phyloP scores from a whole-genome alignment of 30 jellyfish, hydroid and myxozoan species.

The Aurelia aurita complex sp. Pacific region DNA sequence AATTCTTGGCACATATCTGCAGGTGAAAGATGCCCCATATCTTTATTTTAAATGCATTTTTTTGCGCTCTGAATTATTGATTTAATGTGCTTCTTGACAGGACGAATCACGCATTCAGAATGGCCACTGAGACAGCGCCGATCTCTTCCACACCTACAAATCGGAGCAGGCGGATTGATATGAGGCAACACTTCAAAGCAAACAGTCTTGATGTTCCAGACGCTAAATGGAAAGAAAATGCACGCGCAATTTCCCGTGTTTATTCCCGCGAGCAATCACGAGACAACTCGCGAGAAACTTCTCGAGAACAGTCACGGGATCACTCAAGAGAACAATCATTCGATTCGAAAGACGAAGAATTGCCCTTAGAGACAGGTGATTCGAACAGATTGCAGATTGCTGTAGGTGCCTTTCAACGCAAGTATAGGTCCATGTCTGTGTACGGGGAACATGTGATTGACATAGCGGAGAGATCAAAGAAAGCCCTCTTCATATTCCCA shows the following conservation, averaged over 20 bases:
- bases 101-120: too few species aligned
- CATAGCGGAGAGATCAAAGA: conserved; percentile 77
- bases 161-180: too few species aligned
- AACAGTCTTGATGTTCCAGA: conserved; percentile 3
- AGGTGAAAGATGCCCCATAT: too few species aligned
- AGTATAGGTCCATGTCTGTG: conserved; percentile 75
- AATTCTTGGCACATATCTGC: too few species aligned
- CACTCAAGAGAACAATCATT: conserved; percentile 22
- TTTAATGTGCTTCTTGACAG: too few species aligned
- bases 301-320: conserved; percentile 21
- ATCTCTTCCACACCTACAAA: too few species aligned
- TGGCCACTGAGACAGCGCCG: too few species aligned
- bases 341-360: conserved; percentile 57
- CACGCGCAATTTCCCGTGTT: not conserved
- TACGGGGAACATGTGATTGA: conserved; percentile 84
- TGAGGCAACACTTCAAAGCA: not conserved
- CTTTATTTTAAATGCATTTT: too few species aligned
- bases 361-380: conserved; percentile 42
- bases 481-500: conserved; percentile 68
- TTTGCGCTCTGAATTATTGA: too few species aligned
- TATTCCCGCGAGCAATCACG: conserved; percentile 16
- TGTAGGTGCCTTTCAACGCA: conserved; percentile 73
- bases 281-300: conserved; percentile 18
- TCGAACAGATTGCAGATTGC: conserved; percentile 68
- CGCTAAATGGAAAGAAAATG: not conserved